Base-by-base conservation (phyloP, 1,140 invertebrate genomes). In the Arctopsyche grandis region DNA sequence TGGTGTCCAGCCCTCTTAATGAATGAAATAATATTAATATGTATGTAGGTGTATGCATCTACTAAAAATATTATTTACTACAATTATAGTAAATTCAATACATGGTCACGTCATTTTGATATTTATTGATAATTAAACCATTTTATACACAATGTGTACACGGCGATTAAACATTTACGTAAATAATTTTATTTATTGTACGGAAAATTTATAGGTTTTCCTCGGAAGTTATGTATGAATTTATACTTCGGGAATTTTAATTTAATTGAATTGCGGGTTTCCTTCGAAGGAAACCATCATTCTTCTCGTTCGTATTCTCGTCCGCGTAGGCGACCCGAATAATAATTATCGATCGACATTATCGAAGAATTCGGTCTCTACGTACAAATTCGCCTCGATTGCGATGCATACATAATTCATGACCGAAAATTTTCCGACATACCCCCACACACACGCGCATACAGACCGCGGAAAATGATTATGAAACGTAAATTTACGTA, bases 321-420 rank as follows among this genome's bases (percentile, higher is more conserved):
- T 16, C 48, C 69, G 7, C 5, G 44, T 16, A 46, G n/a, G 44
- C 29, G 69, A 46, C 38, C 38, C 4, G 69, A 71, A 71, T 71
- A 71, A 71, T 46, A 71, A 71, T 71, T 46, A 71, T 71, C 69
- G 69, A 71, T 46, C 44, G 38, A 71, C 69, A 71, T 71, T 71
- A 71, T 71, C 38, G 44, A 38, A 48, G 38, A 71, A 71, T 71
- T 71, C 69, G 26, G 69, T 48, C 44, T 44, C 29, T 0, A 71
- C 69, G 44, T 71, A 71, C 43, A n/a, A 71, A 71, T 71, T 71
- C 69, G 21, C 14, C 16, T 71, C 38, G 44, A 71, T 46, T 71
- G 44, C 44, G 44, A 71, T 38, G 69, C 69, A 71, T 71, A 46
- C 69, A 71, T 71, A 71, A 71, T 71, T 71, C 69, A 71, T 46